phyloP scores from a whole-genome alignment of 2,113 vertebrate genomes.

The Erpornis zantholeuca region DNA sequence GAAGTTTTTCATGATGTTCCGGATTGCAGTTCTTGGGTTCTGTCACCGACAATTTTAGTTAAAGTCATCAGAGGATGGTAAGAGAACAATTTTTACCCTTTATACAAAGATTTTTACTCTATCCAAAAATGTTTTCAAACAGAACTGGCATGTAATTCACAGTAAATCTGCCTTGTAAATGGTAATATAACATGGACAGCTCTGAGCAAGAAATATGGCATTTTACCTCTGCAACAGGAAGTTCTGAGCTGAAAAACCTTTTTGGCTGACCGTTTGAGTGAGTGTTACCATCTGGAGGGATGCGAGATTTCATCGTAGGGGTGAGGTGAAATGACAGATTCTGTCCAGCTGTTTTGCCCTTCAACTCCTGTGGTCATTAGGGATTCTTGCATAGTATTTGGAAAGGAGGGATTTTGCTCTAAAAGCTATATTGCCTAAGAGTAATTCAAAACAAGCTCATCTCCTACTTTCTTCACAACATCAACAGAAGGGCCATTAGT shows the following conservation, averaged over 20 bases:
- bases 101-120: not conserved
- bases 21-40: conserved; percentile 82
- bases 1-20: conserved; percentile 81
- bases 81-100: conserved; percentile 9
- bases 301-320: not conserved
- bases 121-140: not conserved
- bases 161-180: not conserved
- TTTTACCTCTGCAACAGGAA: not conserved
- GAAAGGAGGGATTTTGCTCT: not conserved
- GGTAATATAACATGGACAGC: not conserved
- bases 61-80: conserved; percentile 94
- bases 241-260: not conserved
- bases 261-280: not conserved
- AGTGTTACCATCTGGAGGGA: not conserved
- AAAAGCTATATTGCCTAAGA: not conserved
- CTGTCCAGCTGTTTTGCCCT: not conserved
- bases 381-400: not conserved
- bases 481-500: not conserved
- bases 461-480: not conserved
- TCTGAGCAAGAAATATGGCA: not conserved
- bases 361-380: not conserved
- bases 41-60: conserved; percentile 84
- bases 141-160: not conserved
- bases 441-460: not conserved
- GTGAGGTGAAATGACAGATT: not conserved